Conservation (phyloP, 2,113 vertebrate species). For the Sinocyclocheilus anshuiensis region DNA sequence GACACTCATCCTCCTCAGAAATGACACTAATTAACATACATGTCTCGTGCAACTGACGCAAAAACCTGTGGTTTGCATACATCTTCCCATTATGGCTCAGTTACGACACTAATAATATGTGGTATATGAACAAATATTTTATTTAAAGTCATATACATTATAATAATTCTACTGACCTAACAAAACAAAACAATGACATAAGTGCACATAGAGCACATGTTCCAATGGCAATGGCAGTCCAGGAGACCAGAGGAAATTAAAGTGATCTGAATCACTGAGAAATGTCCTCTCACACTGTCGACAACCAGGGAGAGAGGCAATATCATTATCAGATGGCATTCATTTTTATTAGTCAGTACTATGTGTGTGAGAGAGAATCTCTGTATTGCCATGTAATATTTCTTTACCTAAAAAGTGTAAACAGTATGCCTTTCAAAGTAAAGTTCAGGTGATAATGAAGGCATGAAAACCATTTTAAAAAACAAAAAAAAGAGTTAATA, state of each 20-base stretch:
- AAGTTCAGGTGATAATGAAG: background rate
- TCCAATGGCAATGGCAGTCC: background rate
- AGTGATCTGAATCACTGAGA: conserved; percentile 51
- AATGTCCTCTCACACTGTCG: conserved; percentile 24
- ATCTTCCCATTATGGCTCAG: background rate
- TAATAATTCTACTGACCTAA: background rate
- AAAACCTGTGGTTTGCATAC: background rate
- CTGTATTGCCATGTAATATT: background rate
- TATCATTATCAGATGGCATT: background rate
- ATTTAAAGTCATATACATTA: background rate
- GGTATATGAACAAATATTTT: background rate
- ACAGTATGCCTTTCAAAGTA: background rate
- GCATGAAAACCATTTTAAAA: background rate
- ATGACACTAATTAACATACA: background rate
- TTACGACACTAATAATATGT: background rate
- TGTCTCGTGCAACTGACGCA: background rate
- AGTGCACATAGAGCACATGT: background rate
- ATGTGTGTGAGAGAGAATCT: background rate
- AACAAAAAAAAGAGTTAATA: background rate
- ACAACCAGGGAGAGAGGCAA: background rate
- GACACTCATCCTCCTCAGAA: conserved; percentile 3
- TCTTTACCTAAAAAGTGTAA: background rate
- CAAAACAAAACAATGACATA: background rate
- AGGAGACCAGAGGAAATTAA: conserved; percentile 44
- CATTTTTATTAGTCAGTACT: background rate